Percentiles rank a stretch among this genome's conserved stretches.
phyloP scores from a whole-genome alignment of 1,140 invertebrate genomes.

The Philopotamus ludificatus region DNA sequence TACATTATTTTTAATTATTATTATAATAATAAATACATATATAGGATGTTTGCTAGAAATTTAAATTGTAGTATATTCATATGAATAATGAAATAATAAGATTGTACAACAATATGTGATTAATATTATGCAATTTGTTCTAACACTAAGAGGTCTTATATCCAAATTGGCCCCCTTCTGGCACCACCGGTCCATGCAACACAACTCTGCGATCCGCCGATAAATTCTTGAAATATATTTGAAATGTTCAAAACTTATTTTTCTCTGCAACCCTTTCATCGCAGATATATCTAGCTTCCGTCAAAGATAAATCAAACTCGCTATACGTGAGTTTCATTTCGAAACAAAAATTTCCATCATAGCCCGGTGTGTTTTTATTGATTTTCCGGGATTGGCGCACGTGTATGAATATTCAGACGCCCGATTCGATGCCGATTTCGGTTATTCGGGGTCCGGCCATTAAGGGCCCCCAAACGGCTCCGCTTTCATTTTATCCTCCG shows the following conservation, averaged over 20 bases:
- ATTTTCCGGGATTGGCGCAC: neutral
- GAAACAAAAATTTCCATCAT: neutral
- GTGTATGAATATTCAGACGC: neutral
- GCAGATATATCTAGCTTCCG: neutral
- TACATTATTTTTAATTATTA: too few species aligned
- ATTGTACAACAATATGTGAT: too few species aligned
- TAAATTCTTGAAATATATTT: neutral
- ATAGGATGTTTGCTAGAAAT: too few species aligned
- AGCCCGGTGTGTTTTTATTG: neutral
- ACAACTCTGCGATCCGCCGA: neutral
- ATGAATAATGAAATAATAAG: too few species aligned
- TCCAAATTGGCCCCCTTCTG: too few species aligned
- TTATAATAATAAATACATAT: too few species aligned
- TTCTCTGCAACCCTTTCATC: neutral
- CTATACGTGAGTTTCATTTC: neutral
- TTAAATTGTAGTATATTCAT: too few species aligned
- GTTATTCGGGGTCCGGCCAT: too few species aligned
- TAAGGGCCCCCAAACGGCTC: neutral
- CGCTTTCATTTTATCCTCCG: neutral
- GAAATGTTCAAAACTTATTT: neutral
- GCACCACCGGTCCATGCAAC: too few species aligned
- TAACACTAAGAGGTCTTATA: too few species aligned
- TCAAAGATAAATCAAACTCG: neutral
- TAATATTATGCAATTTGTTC: too few species aligned
- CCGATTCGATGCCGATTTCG: neutral